Percentiles rank a stretch among this genome's conserved stretches.
Evolutionary conservation across 2,113 vertebrate genomes (phyloP).

Genomic region (Abramis brama): DNA sequence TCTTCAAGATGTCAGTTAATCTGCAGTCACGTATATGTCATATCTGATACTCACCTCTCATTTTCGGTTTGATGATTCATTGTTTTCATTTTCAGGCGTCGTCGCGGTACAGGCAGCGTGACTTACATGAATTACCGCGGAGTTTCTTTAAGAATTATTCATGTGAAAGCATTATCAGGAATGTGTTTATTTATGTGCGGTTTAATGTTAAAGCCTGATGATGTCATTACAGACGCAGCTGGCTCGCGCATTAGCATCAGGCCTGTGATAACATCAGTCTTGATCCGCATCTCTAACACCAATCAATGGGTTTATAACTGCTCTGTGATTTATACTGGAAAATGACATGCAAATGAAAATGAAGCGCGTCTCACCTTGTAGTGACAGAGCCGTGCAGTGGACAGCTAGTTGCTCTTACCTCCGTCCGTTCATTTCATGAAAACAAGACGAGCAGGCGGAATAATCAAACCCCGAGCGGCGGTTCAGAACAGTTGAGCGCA

Average conservation of each 20-base stretch:
- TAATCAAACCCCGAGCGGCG: conserved; percentile 56
- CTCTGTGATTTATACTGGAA: not conserved
- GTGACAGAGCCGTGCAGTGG: conserved; percentile 58
- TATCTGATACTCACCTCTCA: not conserved
- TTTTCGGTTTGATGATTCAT: not conserved
- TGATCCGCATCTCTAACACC: not conserved
- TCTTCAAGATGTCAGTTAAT: not conserved
- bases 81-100: not conserved
- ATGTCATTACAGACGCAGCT: conserved; percentile 35
- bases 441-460: conserved; percentile 68
- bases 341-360: conserved; percentile 2
- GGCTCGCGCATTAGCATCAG: conserved; percentile 34
- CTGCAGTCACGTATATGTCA: not conserved
- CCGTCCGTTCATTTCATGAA: conserved; percentile 61
- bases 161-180: not conserved
- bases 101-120: not conserved
- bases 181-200: conserved; percentile 6
- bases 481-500: conserved; percentile 45
- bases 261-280: conserved; percentile 17
- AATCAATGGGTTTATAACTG: not conserved
- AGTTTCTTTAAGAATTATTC: not conserved
- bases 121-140: not conserved
- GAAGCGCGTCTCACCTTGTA: conserved; percentile 61
- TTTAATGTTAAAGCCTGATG: conserved; percentile 6
- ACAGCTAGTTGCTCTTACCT: conserved; percentile 32